phyloP scores from a whole-genome alignment of 2,888 invertebrate species.

The Ligdia adustata region DNA sequence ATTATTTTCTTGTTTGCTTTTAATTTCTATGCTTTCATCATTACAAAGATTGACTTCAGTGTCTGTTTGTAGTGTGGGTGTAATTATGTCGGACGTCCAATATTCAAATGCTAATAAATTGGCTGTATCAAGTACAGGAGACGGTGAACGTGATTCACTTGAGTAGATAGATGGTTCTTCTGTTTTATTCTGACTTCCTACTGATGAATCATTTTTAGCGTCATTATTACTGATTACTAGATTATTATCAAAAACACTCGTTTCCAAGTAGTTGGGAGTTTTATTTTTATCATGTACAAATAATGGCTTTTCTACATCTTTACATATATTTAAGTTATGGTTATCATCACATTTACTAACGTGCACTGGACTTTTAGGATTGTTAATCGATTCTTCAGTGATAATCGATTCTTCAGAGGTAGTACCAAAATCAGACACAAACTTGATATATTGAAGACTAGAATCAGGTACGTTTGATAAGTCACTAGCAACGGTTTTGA shows the following conservation, averaged over 20 bases:
- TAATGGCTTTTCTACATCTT: background rate
- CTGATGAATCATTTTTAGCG: too few relatives aligned
- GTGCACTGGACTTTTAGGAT: background rate
- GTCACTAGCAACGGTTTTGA: background rate
- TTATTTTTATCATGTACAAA: background rate
- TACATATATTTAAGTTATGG: background rate
- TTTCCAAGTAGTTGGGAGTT: too few relatives aligned
- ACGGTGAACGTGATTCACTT: background rate
- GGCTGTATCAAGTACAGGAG: conserved; percentile 1
- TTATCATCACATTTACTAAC: conserved; percentile 4
- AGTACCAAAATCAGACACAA: background rate
- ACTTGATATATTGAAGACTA: background rate
- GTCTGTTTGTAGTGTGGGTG: background rate
- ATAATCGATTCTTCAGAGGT: background rate
- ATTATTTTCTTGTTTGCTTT: background rate
- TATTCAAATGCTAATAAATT: background rate
- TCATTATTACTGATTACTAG: too few relatives aligned
- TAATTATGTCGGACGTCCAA: too few relatives aligned
- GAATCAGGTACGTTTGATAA: background rate
- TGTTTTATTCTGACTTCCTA: too few relatives aligned
- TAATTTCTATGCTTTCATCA: background rate
- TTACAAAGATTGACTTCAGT: background rate
- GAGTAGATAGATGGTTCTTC: too few relatives aligned
- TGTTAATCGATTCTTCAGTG: too few relatives aligned
- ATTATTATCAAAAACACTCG: too few relatives aligned